Percentiles rank a stretch among this genome's conserved stretches.
Conservation (phyloP, 2,113 vertebrate species). For the Channa maculata region DNA sequence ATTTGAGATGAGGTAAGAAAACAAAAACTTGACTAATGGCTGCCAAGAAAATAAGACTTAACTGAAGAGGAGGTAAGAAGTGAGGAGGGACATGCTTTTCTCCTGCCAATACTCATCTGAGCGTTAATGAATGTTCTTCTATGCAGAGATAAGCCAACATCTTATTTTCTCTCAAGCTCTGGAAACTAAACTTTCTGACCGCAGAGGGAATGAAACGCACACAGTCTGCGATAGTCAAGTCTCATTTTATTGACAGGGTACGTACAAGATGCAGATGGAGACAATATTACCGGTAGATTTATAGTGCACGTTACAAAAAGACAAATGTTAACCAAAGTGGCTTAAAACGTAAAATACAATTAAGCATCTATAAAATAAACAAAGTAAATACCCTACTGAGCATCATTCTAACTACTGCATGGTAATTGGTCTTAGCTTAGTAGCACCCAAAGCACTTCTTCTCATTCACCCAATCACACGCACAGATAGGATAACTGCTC, state of each 20-base stretch:
- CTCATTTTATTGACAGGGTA: constrained; percentile 24
- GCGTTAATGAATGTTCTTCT: constrained; percentile 47
- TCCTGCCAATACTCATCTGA: constrained; percentile 40
- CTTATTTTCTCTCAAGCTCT: constrained; percentile 58
- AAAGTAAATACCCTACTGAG: too few species aligned
- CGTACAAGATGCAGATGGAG: neutral
- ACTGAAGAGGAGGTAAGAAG: constrained; percentile 26
- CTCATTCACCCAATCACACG: too few species aligned
- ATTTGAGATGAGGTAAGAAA: constrained; percentile 34
- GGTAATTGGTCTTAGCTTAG: too few species aligned
- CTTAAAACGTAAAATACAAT: too few species aligned
- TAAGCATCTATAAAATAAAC: too few species aligned
- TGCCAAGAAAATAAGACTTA: constrained; percentile 16
- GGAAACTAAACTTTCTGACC: constrained; percentile 42
- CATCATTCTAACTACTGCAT: too few species aligned
- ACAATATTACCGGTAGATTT: constrained; percentile 4
- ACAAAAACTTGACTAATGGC: constrained; percentile 33
- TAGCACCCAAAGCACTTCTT: too few species aligned
- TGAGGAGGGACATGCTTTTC: constrained; percentile 25
- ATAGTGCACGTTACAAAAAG: too few species aligned
- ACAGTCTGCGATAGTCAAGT: constrained; percentile 12
- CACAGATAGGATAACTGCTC: too few species aligned
- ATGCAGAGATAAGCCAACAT: constrained; percentile 44
- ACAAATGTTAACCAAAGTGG: too few species aligned
- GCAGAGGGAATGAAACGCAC: constrained; percentile 53